Evolutionary conservation across 2,888 invertebrate species (phyloP).

Genomic region (Drosophila kuntzei): DNA sequence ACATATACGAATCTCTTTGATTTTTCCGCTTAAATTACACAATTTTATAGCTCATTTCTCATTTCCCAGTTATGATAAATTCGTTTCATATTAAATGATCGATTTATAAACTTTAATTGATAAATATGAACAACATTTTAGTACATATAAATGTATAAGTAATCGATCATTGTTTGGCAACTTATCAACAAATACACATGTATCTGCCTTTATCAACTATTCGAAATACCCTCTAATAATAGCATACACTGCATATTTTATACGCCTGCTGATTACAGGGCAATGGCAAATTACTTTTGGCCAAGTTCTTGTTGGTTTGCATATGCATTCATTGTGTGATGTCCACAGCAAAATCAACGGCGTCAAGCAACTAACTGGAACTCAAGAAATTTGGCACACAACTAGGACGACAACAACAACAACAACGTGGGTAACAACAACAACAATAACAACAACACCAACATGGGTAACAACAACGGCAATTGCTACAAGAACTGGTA

Average conservation of each 20-base stretch:
- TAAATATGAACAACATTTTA: background rate
- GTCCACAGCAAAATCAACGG: conserved; percentile 27
- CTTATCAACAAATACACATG: conserved; percentile 4
- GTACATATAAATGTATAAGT: background rate
- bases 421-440: conserved; percentile 20
- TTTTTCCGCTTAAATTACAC: background rate
- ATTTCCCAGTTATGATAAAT: background rate
- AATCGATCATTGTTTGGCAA: conserved; percentile 6
- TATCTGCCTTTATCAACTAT: background rate
- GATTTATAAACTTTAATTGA: background rate
- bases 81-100: background rate
- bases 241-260: conserved; percentile 7
- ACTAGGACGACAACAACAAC: conserved; percentile 69
- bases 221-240: conserved; percentile 5
- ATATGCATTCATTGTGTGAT: conserved; percentile 32
- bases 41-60: background rate
- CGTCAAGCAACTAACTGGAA: conserved; percentile 64
- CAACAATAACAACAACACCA: too few relatives aligned
- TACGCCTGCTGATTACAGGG: conserved; percentile 45
- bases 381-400: conserved; percentile 72
- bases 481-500: conserved; percentile 72
- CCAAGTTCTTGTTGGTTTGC: conserved; percentile 28
- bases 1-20: background rate
- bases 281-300: conserved; percentile 17
- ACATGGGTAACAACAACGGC: conserved; percentile 33